These are phyloP conservation scores for Gallirallus australis DNA, from an alignment of 2,797 vertebrate genomes.

Conservation along the genomic window DNA sequence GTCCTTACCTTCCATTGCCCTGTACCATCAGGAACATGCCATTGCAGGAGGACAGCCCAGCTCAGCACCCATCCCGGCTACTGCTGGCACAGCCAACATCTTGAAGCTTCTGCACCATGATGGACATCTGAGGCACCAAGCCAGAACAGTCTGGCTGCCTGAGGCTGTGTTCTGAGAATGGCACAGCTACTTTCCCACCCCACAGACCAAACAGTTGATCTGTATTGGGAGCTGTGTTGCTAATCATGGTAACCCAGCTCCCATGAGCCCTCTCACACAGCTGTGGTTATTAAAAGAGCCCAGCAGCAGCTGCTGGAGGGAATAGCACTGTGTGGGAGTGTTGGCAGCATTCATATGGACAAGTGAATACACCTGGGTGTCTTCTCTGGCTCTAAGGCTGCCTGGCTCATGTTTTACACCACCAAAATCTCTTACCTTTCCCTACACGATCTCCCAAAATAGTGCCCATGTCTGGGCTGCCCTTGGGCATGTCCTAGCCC, in stretches of 20 bases:
- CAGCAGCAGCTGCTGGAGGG: background rate
- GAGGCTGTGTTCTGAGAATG: background rate
- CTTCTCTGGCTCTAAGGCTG: background rate
- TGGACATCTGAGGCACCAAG: background rate
- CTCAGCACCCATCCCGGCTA: accelerated
- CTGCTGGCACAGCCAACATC: background rate
- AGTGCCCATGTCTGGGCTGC: background rate
- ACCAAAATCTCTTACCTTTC: background rate
- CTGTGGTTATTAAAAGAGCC: accelerated
- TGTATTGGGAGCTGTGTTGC: no score
- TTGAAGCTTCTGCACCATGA: accelerated
- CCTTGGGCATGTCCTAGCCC: background rate
- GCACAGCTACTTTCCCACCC: background rate
- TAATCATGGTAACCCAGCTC: background rate
- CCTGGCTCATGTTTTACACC: background rate
- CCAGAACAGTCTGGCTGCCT: accelerated
- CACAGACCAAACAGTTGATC: background rate
- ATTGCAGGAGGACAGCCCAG: background rate
- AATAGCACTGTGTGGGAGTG: accelerated
- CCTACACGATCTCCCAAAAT: accelerated
- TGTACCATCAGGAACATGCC: background rate
- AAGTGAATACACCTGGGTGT: accelerated
- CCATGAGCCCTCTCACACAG: background rate
- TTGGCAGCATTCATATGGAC: accelerated
- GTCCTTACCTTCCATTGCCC: background rate